These are phyloP conservation scores for Oreohelix idahoensis DNA, from an alignment of 1,140 invertebrate genomes.

Conservation along the genomic window DNA sequence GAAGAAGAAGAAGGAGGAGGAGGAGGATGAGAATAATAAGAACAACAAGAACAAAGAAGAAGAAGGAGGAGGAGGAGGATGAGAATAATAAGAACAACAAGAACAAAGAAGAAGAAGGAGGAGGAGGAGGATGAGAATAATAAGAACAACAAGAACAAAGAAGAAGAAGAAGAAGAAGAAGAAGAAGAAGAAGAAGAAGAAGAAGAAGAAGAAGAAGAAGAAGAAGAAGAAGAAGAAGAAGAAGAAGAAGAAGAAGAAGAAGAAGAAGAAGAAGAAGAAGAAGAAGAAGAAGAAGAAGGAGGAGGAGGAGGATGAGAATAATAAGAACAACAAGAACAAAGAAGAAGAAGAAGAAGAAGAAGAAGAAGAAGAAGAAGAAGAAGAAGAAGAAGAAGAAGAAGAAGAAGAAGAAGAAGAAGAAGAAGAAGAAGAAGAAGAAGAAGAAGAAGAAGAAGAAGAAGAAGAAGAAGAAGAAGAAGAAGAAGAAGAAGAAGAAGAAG, in stretches of 20 bases:
- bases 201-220: not conserved
- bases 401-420: too few relatives aligned
- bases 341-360: conserved; percentile 6
- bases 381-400: not conserved
- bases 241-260: conserved; percentile 15
- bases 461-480: too few relatives aligned
- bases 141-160: too few relatives aligned
- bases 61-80: not conserved
- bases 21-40: not conserved
- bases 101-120: too few relatives aligned
- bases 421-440: too few relatives aligned
- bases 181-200: not conserved
- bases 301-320: not conserved
- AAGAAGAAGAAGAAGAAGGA: not conserved
- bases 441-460: too few relatives aligned
- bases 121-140: too few relatives aligned
- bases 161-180: too few relatives aligned
- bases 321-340: too few relatives aligned
- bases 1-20: not conserved
- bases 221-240: not conserved
- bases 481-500: too few relatives aligned
- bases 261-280: not conserved
- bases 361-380: conserved; percentile 12
- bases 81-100: too few relatives aligned
- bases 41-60: too few relatives aligned